Evolutionary conservation across 2,797 vertebrate species (phyloP).

Genomic region (Echeneis naucrates): DNA sequence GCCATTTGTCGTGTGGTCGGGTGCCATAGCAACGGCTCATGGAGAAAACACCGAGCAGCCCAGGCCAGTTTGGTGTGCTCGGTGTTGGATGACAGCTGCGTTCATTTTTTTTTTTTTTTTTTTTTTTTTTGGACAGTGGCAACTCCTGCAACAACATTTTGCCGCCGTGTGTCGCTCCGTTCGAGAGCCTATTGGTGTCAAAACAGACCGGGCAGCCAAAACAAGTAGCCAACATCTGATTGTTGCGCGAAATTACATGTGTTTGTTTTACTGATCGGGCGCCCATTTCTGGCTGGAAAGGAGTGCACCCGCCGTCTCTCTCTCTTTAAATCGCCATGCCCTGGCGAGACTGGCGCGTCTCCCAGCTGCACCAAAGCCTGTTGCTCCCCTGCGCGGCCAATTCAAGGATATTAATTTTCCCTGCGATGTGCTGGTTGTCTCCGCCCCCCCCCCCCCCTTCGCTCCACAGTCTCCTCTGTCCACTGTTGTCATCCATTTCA

Average conservation of each 20-base stretch:
- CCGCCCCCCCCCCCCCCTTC: conserved; percentile 59
- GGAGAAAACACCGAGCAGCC: conserved; percentile 82
- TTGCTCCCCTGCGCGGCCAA: conserved; percentile 71
- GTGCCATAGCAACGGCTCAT: conserved; percentile 89
- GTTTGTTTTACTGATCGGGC: conserved; percentile 33
- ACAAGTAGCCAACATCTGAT: conserved; percentile 53
- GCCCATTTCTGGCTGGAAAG: not conserved
- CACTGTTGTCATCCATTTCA: conserved; percentile 73
- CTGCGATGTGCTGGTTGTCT: conserved; percentile 64
- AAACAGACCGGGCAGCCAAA: conserved; percentile 37
- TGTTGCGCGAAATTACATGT: conserved; percentile 31
- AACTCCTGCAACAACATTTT: conserved; percentile 71
- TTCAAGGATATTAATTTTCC: conserved; percentile 64
- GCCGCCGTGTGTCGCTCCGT: conserved; percentile 64
- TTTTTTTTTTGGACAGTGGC: conserved; percentile 54
- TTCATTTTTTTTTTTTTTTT: too few relatives aligned
- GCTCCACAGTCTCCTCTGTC: conserved; percentile 54
- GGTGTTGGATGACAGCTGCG: conserved; percentile 68
- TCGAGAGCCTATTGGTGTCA: conserved; percentile 40
- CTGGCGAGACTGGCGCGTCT: conserved; percentile 73
- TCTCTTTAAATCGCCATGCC: conserved; percentile 65
- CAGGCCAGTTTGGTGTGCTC: conserved; percentile 71
- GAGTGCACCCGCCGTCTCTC: too few relatives aligned
- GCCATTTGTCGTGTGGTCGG: conserved; percentile 87
- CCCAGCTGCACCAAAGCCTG: conserved; percentile 71